Evolutionary conservation across 2,888 invertebrate species (phyloP).

Genomic region (Harpalus rubripes): DNA sequence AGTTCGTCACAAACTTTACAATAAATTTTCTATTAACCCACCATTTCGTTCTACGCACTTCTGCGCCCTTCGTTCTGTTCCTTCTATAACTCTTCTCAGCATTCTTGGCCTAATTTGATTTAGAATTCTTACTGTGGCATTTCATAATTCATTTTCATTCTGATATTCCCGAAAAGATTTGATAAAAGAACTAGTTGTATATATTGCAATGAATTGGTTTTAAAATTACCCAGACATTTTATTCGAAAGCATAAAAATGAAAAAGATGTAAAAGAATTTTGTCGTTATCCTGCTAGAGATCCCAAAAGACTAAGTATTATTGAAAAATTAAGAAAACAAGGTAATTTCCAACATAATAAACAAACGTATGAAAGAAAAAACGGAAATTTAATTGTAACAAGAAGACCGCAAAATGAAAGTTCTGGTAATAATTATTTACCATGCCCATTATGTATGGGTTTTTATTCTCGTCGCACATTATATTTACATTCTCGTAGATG

Average conservation of each 20-base stretch:
- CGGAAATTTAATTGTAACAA: neutral
- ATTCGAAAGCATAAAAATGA: neutral
- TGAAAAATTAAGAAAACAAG: neutral
- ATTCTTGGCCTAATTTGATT: too few species aligned
- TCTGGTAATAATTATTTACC: neutral
- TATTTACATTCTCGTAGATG: slow-evolving; percentile 10
- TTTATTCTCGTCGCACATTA: slow-evolving; percentile 11
- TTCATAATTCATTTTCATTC: too few species aligned
- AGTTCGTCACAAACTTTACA: too few species aligned
- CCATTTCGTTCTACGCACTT: too few species aligned
- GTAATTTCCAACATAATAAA: slow-evolving; percentile 1
- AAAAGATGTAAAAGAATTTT: neutral
- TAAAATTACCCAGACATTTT: slow-evolving; percentile 12
- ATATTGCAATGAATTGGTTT: neutral
- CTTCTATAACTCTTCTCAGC: too few species aligned
- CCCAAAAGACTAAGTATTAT: neutral
- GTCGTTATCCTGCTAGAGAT: neutral
- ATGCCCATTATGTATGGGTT: neutral
- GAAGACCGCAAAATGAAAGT: neutral
- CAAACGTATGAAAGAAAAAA: neutral
- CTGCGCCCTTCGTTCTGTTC: too few species aligned
- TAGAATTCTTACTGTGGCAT: too few species aligned
- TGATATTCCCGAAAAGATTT: too few species aligned
- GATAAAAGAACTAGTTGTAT: neutral
- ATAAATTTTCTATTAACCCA: too few species aligned